Evolutionary conservation across 1,140 invertebrate genomes (phyloP).

Genomic region (Bathynomus jamesi): DNA sequence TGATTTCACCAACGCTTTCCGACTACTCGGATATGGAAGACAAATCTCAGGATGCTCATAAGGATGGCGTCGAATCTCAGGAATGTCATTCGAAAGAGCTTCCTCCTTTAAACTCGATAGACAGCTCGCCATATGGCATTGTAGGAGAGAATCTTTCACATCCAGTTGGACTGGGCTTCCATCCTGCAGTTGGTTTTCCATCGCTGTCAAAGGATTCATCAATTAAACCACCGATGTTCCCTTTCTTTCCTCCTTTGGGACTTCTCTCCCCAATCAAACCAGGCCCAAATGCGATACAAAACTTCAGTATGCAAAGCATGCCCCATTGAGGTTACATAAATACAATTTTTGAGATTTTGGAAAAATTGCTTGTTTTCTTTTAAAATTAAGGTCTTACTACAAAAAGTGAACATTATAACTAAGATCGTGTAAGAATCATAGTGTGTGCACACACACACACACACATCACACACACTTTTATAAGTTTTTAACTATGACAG

Average conservation of each 20-base stretch:
- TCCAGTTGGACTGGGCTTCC: not conserved
- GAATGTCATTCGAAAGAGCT: not conserved
- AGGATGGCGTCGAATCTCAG: not conserved
- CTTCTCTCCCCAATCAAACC: not conserved
- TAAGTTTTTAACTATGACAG: no score
- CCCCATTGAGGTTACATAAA: no score
- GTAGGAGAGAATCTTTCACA: not conserved
- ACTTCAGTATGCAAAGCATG: not conserved
- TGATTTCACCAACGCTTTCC: conserved; percentile 29
- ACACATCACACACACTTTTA: no score
- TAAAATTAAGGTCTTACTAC: no score
- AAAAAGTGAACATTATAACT: no score
- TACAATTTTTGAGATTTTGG: no score
- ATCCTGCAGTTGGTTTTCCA: not conserved
- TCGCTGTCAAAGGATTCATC: not conserved
- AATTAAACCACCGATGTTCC: not conserved
- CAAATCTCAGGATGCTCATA: not conserved
- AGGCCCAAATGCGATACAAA: not conserved
- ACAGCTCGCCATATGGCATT: not conserved
- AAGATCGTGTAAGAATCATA: no score
- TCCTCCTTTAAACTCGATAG: not conserved
- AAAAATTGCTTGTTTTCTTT: no score
- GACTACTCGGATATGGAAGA: conserved; percentile 31
- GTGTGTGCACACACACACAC: no score
- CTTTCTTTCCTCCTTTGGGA: not conserved